phyloP scores from a whole-genome alignment of 1,140 invertebrate genomes.

The Octopus sinensis region DNA sequence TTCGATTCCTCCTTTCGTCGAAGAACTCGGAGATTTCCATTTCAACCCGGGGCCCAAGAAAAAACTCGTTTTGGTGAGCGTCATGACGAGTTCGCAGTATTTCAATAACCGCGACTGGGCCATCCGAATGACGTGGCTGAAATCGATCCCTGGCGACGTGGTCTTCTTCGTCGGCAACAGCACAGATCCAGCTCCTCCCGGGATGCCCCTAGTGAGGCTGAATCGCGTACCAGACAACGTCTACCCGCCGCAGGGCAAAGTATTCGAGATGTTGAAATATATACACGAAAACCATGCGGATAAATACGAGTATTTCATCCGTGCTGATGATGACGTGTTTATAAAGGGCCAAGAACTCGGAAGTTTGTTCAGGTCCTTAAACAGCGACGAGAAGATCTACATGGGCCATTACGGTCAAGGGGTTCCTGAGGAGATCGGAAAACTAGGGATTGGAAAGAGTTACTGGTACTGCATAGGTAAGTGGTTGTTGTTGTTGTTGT shows the following conservation, averaged over 20 bases:
- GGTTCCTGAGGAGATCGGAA: slow-evolving; percentile 68
- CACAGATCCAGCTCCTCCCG: slow-evolving; percentile 49
- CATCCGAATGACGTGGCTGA: slow-evolving; percentile 86
- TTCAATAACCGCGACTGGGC: slow-evolving; percentile 77
- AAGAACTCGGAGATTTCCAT: too few relatives aligned
- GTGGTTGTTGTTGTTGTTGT: too few relatives aligned
- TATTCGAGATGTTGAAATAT: slow-evolving; percentile 94
- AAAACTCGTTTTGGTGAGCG: slow-evolving; percentile 69
- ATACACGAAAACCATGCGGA: slow-evolving; percentile 90
- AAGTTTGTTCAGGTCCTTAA: slow-evolving; percentile 77
- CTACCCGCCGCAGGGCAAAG: slow-evolving; percentile 98
- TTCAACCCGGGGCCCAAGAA: not conserved
- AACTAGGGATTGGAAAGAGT: not conserved
- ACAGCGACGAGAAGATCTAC: slow-evolving; percentile 80
- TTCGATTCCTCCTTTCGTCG: too few relatives aligned
- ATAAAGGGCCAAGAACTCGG: slow-evolving; percentile 81
- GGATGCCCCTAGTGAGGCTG: slow-evolving; percentile 70
- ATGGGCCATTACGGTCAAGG: slow-evolving; percentile 62
- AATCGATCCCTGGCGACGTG: slow-evolving; percentile 77
- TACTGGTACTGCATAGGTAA: not conserved
- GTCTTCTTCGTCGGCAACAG: slow-evolving; percentile 70
- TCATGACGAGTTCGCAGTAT: slow-evolving; percentile 90
- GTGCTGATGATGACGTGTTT: slow-evolving; percentile 95
- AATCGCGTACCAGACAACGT: slow-evolving; percentile 78
- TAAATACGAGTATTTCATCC: slow-evolving; percentile 90